A percentile compares a stretch with the other conserved stretches of the same genome.
Conservation (phyloP, 2,113 vertebrate species). For the Protomyctophum bolini region DNA sequence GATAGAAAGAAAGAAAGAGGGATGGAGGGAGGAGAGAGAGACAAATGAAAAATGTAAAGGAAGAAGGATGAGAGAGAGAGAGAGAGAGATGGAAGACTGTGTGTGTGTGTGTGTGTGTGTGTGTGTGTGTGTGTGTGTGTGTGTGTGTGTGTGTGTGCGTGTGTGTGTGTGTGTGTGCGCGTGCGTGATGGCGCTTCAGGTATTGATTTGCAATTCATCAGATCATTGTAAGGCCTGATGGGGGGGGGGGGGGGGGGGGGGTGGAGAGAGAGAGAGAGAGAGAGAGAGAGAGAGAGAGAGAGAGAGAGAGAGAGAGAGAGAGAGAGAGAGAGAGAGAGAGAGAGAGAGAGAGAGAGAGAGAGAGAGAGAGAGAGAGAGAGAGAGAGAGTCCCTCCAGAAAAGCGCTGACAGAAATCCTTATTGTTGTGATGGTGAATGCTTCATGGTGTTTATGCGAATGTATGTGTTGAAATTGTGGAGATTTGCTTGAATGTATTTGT, state of each 20-base stretch:
- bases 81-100: not conserved
- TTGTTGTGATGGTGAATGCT: too few species aligned
- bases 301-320: not conserved
- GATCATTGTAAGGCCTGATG: slow-evolving; percentile 48
- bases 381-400: not conserved
- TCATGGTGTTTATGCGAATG: not conserved
- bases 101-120: slow-evolving; percentile 7
- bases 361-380: slow-evolving; percentile 1
- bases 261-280: not conserved
- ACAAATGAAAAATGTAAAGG: slow-evolving; percentile 26
- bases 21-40: slow-evolving; percentile 4
- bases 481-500: too few species aligned
- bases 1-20: not conserved
- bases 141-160: slow-evolving; percentile 1
- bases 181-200: slow-evolving; percentile 57
- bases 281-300: not conserved
- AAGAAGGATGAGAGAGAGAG: not conserved
- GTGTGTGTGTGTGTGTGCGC: not conserved
- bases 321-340: not conserved
- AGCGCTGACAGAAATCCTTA: too few species aligned
- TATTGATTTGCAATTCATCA: slow-evolving; percentile 68
- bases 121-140: too few species aligned
- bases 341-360: slow-evolving; percentile 8
- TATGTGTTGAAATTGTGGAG: too few species aligned
- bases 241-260: too few species aligned